These are phyloP conservation scores for Campaea margaritaria DNA, from an alignment of 2,888 invertebrate species.

Conservation along the genomic window DNA sequence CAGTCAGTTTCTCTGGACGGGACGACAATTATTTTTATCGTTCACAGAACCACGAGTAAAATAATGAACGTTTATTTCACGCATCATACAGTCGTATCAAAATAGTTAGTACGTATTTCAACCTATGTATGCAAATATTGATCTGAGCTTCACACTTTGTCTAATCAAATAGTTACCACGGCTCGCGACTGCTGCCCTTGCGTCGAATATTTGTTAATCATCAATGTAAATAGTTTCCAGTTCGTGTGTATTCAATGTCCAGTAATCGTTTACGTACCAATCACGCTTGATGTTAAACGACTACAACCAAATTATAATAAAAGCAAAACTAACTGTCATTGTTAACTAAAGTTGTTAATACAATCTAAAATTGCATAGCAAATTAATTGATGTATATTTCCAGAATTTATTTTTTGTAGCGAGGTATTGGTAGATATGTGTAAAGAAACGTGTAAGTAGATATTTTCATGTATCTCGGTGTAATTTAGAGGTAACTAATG, in stretches of 20 bases:
- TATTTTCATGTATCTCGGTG: conserved; percentile 43
- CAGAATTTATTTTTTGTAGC: conserved; percentile 24
- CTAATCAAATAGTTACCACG: not conserved
- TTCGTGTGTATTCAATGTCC: conserved; percentile 20
- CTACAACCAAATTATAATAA: not conserved
- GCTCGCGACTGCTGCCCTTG: conserved; percentile 21
- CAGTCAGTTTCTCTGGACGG: no score
- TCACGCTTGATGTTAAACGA: conserved; percentile 10
- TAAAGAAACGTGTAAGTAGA: conserved; percentile 34
- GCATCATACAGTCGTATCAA: no score
- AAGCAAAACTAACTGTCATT: no score
- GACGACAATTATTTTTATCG: no score
- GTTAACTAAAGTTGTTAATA: no score
- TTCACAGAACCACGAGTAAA: no score
- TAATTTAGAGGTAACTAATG: conserved; percentile 21
- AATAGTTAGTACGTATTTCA: no score
- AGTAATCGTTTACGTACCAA: conserved; percentile 12
- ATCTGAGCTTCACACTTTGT: conserved; percentile 3
- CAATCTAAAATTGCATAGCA: not conserved
- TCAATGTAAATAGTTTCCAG: conserved; percentile 13
- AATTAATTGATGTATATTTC: not conserved
- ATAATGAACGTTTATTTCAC: no score
- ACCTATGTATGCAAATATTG: not conserved
- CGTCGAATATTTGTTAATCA: conserved; percentile 2
- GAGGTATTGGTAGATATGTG: conserved; percentile 29